Evolutionary conservation across 2,888 invertebrate species (phyloP).

Genomic region (Lepidonotus clava): DNA sequence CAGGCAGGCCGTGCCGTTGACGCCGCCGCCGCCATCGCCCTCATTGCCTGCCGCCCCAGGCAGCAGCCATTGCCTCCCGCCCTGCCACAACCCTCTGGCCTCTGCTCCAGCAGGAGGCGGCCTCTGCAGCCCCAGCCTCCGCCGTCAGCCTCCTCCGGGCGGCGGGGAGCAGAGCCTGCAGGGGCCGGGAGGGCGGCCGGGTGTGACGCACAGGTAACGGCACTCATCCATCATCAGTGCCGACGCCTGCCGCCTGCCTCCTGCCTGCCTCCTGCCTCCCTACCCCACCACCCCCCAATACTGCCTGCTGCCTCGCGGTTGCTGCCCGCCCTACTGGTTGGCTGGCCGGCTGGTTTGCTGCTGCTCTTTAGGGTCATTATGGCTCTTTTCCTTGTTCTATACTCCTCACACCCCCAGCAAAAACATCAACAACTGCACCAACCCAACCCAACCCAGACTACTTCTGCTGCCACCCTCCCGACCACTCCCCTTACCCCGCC

Average conservation of each 20-base stretch:
- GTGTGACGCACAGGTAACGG: conserved; percentile 43
- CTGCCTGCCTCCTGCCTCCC: not conserved
- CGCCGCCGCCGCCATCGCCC: not conserved
- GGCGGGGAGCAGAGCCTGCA: not conserved
- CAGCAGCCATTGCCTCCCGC: not conserved
- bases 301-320: not conserved
- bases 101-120: not conserved
- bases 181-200: not conserved
- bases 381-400: not conserved
- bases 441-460: not conserved
- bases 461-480: not conserved
- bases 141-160: no score
- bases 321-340: not conserved
- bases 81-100: not conserved
- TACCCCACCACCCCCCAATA: not conserved
- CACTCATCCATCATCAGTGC: conserved; percentile 40
- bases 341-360: not conserved
- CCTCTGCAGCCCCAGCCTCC: no score
- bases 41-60: not conserved
- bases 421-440: not conserved
- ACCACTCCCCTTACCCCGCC: not conserved
- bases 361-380: not conserved
- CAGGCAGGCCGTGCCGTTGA: not conserved
- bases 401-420: not conserved
- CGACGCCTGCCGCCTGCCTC: not conserved